Base-by-base conservation (phyloP, 2,113 vertebrate species). In the Protobothrops mucrosquamatus region DNA sequence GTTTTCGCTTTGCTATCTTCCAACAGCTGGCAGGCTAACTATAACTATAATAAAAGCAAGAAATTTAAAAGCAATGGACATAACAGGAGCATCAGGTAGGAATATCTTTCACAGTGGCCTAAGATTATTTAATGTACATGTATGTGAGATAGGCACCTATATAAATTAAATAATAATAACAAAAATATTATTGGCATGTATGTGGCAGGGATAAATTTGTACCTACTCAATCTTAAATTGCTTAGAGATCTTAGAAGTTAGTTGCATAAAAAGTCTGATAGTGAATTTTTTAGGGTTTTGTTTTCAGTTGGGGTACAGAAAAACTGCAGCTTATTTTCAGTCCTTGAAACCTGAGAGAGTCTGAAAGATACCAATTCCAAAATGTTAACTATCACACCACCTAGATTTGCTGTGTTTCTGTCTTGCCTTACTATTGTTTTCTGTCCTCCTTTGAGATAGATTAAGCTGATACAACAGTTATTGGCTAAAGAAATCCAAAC, bases 51-150 rank as follows among this genome's bases (percentile, higher is more conserved):
- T 99, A 97, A 99, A 99, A 97, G 99, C 99, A 92, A 98, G 99
- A 93, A 99, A 99, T 96, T 98, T 99, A 92, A 99, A 99, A 96
- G 99, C 99, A 95, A 99, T 99, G 99, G 99, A 99, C 97, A 99
- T 99, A 96, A 99, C 99, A 9, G 99, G 99, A 96, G 99, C 99
- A 97, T 99, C 99, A 97, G 99, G 99, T 99, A 97, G 95, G 97
- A 91, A 93, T 69, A 0, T 90, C 87, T 95, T 86, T 92, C 92
- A 93, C 88, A 14, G 2, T 87, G 1, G 22, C 0, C 56, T 91
- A 56, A 87, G 88, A 93, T 96, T 3, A 92, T 93, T 26, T n/a
- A 43, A 43, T 91, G 20, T 69, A 15, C 39, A 3, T 81, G 6
- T 81, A 2, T 81, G 18, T 39, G 34, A 81, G 34, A 3, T 81